phyloP scores from a whole-genome alignment of 2,888 invertebrate genomes.

The Agrotis ipsilon region DNA sequence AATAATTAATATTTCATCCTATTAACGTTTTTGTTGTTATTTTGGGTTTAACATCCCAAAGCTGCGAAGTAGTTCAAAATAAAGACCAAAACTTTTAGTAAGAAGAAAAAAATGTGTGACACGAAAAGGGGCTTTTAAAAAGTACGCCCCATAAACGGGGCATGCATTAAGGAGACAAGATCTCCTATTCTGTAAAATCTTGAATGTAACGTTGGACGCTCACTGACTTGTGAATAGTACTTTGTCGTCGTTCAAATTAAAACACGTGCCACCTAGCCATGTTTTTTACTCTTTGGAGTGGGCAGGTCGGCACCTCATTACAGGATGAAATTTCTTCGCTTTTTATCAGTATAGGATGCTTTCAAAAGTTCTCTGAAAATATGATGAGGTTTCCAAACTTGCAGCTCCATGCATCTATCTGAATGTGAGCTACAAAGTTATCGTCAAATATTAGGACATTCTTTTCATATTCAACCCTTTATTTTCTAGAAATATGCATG shows the following conservation, averaged over 20 bases:
- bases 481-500: conserved; percentile 75
- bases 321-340: conserved; percentile 2
- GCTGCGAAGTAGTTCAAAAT: conserved; percentile 24
- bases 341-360: not conserved
- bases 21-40: conserved; percentile 3
- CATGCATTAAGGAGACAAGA: conserved; percentile 58
- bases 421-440: too few species aligned
- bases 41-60: not conserved
- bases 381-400: not conserved
- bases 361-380: not conserved
- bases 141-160: conserved; percentile 40
- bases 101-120: conserved; percentile 38
- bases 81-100: conserved; percentile 10
- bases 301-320: conserved; percentile 25
- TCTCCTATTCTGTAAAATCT: conserved; percentile 44
- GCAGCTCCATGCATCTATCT: not conserved
- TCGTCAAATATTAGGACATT: too few species aligned
- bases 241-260: conserved; percentile 46
- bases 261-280: conserved; percentile 41
- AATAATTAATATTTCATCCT: conserved; percentile 13
- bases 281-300: conserved; percentile 25
- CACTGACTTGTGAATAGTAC: conserved; percentile 38
- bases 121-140: conserved; percentile 31
- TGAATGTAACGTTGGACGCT: conserved; percentile 34
- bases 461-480: not conserved